phyloP scores from a whole-genome alignment of 2,113 vertebrate species.

The Theristicus caerulescens region DNA sequence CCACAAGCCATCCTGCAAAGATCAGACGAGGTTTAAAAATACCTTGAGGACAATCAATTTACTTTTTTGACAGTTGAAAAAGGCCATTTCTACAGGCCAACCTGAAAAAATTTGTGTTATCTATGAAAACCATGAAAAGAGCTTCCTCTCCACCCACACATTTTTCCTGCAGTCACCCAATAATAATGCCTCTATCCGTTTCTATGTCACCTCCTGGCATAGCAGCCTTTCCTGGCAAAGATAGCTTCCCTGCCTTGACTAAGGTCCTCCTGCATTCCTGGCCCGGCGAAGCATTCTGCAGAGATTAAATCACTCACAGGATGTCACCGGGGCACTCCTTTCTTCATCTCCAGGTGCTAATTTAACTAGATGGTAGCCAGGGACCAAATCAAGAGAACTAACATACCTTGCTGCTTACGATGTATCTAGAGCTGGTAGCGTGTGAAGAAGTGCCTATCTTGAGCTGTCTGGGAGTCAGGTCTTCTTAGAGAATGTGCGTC shows the following conservation, averaged over 20 bases:
- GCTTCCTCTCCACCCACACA: neutral
- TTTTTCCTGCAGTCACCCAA: neutral
- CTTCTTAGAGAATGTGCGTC: neutral
- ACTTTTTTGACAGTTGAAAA: neutral
- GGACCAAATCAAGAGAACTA: neutral
- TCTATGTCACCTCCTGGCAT: neutral
- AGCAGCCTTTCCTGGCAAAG: neutral
- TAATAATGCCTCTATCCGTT: neutral
- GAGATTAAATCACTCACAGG: constrained; percentile 28
- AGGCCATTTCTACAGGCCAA: neutral
- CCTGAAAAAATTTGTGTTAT: neutral
- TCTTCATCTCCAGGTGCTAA: neutral
- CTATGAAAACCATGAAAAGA: neutral
- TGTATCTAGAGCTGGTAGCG: neutral
- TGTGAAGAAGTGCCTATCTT: neutral
- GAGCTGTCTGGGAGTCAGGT: neutral
- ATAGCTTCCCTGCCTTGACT: neutral
- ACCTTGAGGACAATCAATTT: neutral
- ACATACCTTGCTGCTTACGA: neutral
- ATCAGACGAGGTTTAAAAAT: neutral
- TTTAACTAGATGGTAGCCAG: constrained; percentile 11
- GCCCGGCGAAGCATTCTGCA: neutral
- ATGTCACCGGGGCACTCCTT: neutral
- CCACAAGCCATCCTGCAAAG: neutral
- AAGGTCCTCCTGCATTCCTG: neutral